Conservation (phyloP, 35 echinoderm and acorn worm species). For the Ophioderma brevispina region DNA sequence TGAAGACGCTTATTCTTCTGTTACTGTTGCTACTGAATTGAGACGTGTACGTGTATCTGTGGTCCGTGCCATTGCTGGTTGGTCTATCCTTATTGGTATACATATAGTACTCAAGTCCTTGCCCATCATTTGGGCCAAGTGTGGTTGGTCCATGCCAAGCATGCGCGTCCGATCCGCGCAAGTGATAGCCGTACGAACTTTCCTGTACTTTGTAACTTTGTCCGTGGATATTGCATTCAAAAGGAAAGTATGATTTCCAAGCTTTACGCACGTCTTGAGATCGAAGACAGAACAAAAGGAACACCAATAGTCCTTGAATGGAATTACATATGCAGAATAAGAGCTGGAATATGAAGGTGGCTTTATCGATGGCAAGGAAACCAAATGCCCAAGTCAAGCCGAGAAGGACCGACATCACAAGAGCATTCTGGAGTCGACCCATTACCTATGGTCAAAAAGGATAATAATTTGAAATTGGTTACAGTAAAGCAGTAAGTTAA, state of each 20-base stretch:
- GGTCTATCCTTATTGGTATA: not conserved
- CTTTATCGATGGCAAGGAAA: constrained; percentile 21
- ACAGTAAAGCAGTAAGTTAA: too few relatives aligned
- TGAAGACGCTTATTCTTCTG: too few relatives aligned
- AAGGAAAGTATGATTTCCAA: not conserved
- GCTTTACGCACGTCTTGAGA: not conserved
- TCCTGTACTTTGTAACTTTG: not conserved
- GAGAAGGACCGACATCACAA: constrained; percentile 27
- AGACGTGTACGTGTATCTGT: not conserved
- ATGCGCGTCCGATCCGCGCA: not conserved
- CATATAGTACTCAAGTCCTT: constrained; percentile 6
- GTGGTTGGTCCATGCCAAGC: not conserved
- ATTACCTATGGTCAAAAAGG: not conserved
- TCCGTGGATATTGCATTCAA: constrained; percentile 1
- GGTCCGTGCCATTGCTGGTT: not conserved
- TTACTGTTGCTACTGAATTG: not conserved
- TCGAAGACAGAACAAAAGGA: constrained; percentile 22
- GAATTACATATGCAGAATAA: constrained; percentile 22
- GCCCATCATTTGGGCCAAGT: not conserved
- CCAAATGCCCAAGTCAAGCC: constrained; percentile 21
- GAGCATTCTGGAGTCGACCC: not conserved
- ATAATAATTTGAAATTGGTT: not conserved
- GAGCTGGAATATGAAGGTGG: not conserved
- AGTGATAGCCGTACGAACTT: not conserved
- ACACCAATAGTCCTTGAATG: constrained; percentile 17